Conservation (phyloP, 2,113 vertebrate genomes). For the Takifugu flavidus region DNA sequence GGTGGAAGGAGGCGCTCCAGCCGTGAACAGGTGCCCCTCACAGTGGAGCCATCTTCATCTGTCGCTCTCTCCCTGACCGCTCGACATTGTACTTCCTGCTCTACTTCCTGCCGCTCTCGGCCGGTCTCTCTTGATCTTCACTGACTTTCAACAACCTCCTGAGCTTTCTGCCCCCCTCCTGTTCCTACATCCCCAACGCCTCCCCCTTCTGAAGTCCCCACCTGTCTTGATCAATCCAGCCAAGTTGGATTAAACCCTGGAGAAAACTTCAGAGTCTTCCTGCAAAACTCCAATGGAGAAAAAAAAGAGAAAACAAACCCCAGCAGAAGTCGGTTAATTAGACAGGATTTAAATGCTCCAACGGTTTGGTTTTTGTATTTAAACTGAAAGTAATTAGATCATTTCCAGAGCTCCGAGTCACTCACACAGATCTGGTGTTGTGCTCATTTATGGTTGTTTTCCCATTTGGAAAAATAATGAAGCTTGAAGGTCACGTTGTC, state of each 20-base stretch:
- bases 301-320: too few relatives aligned
- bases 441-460: neutral
- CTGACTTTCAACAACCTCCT: slow-evolving; percentile 43
- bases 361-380: too few relatives aligned
- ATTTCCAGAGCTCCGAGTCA: neutral
- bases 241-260: slow-evolving; percentile 25
- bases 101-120: slow-evolving; percentile 6
- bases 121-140: slow-evolving; percentile 42
- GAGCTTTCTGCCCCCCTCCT: slow-evolving; percentile 11
- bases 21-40: slow-evolving; percentile 75
- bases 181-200: slow-evolving; percentile 13
- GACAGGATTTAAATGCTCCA: too few relatives aligned
- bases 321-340: too few relatives aligned
- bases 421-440: neutral
- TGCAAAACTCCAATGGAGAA: too few relatives aligned
- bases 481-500: neutral
- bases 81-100: slow-evolving; percentile 46
- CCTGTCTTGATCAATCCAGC: slow-evolving; percentile 56
- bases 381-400: neutral
- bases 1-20: slow-evolving; percentile 61
- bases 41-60: slow-evolving; percentile 62
- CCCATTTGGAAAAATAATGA: neutral
- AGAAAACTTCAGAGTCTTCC: neutral
- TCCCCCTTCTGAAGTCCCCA: slow-evolving; percentile 28
- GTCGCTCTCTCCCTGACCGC: slow-evolving; percentile 45